These are phyloP conservation scores for Menidia beryllina DNA, from an alignment of 2,113 vertebrate species.

Conservation along the genomic window DNA sequence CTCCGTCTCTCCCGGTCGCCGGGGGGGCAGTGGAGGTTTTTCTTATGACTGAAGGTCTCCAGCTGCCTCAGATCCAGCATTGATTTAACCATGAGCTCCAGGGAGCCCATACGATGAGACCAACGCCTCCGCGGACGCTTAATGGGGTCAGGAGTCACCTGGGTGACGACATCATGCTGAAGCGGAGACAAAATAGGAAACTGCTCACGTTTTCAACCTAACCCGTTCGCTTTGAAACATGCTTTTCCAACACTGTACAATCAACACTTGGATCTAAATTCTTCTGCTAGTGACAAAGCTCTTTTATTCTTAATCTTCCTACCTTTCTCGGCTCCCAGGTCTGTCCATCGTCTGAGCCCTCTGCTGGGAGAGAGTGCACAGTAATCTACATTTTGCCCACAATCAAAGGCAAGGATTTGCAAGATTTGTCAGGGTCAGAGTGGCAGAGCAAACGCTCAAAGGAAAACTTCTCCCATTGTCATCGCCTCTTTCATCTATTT, in stretches of 20 bases:
- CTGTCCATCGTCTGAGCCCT: constrained; percentile 66
- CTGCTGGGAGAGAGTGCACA: constrained; percentile 47
- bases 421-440: neutral
- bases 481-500: neutral
- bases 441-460: neutral
- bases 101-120: constrained; percentile 84
- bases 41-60: constrained; percentile 81
- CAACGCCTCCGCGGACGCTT: constrained; percentile 89
- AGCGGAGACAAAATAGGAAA: neutral
- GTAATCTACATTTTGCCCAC: neutral
- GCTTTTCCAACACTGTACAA: neutral
- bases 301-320: neutral
- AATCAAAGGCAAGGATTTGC: neutral
- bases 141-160: constrained; percentile 68
- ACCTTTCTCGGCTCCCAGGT: constrained; percentile 70
- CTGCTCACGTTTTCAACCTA: neutral
- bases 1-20: constrained; percentile 37
- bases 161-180: constrained; percentile 62
- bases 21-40: constrained; percentile 10
- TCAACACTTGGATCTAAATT: neutral
- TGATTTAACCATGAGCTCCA: constrained; percentile 92
- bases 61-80: constrained; percentile 94
- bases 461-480: neutral
- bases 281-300: too few relatives aligned
- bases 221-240: neutral